phyloP scores from a whole-genome alignment of 2,888 invertebrate species.

The Julus scanicus region DNA sequence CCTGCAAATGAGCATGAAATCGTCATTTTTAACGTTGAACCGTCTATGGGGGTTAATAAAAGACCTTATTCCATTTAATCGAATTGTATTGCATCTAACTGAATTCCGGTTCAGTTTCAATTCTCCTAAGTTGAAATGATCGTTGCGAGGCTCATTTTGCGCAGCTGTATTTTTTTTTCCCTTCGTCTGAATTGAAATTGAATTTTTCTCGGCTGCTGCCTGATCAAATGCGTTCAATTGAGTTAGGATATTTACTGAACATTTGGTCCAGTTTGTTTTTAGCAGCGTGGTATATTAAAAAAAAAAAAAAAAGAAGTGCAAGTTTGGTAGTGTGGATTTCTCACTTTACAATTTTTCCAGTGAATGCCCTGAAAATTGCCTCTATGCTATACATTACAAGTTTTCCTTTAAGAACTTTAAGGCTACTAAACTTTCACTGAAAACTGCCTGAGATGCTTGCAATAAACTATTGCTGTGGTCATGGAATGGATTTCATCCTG shows the following conservation, averaged over 20 bases:
- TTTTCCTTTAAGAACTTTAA: not conserved
- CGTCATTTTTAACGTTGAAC: not conserved
- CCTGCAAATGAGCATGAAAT: not conserved
- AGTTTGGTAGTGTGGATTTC: constrained; percentile 27
- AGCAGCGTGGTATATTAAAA: not conserved
- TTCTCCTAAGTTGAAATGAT: constrained; percentile 39
- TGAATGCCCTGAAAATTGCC: not conserved
- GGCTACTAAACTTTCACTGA: too few relatives aligned
- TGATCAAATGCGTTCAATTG: constrained; percentile 35
- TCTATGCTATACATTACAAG: not conserved
- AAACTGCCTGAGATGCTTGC: too few relatives aligned
- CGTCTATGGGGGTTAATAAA: constrained; percentile 39
- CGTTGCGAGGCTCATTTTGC: constrained; percentile 42
- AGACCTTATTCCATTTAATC: constrained; percentile 36
- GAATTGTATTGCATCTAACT: constrained; percentile 24
- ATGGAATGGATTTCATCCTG: too few relatives aligned
- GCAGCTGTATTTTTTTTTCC: constrained; percentile 4
- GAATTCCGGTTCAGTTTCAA: constrained; percentile 35
- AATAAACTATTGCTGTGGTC: too few relatives aligned
- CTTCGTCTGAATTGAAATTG: constrained; percentile 30
- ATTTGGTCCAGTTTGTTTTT: constrained; percentile 36
- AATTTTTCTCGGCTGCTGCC: constrained; percentile 37
- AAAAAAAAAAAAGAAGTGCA: not conserved
- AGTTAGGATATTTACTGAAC: constrained; percentile 35
- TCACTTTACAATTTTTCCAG: not conserved